These are phyloP conservation scores for Anarrhichthys ocellatus DNA, from an alignment of 2,113 vertebrate species.

Conservation along the genomic window DNA sequence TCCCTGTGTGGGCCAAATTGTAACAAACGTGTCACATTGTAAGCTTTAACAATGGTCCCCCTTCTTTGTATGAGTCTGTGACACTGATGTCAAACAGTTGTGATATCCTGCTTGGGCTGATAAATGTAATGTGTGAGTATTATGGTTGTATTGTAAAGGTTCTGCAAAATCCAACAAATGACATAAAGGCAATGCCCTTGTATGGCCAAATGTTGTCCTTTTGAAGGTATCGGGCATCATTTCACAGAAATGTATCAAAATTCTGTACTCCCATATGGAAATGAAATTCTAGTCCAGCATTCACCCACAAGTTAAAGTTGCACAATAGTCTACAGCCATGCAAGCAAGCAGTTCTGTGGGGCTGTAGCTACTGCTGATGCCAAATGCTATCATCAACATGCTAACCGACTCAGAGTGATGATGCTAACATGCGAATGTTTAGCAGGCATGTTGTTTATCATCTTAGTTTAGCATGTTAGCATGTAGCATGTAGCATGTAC, in stretches of 20 bases:
- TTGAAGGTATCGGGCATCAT: background rate
- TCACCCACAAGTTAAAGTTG: too few species aligned
- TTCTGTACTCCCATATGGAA: background rate
- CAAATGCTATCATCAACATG: background rate
- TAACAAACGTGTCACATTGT: conserved; percentile 42
- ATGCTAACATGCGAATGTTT: background rate
- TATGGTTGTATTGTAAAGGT: background rate
- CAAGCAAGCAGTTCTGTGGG: background rate
- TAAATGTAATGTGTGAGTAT: conserved; percentile 6
- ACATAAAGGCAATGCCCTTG: background rate
- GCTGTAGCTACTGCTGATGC: background rate
- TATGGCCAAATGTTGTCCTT: background rate
- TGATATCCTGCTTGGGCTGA: conserved; percentile 22
- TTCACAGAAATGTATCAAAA: background rate
- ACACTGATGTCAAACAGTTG: conserved; percentile 24
- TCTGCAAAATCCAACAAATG: background rate
- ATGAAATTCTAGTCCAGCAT: background rate
- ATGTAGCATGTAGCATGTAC: background rate
- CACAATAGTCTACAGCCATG: too few species aligned
- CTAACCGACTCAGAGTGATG: background rate
- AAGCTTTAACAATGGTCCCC: conserved; percentile 30
- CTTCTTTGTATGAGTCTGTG: conserved; percentile 28
- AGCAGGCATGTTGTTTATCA: background rate
- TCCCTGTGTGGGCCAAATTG: conserved; percentile 37
- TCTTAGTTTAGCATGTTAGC: background rate